Base-by-base conservation (phyloP, 2,113 vertebrate genomes). In the Amblyornis subalaris region DNA sequence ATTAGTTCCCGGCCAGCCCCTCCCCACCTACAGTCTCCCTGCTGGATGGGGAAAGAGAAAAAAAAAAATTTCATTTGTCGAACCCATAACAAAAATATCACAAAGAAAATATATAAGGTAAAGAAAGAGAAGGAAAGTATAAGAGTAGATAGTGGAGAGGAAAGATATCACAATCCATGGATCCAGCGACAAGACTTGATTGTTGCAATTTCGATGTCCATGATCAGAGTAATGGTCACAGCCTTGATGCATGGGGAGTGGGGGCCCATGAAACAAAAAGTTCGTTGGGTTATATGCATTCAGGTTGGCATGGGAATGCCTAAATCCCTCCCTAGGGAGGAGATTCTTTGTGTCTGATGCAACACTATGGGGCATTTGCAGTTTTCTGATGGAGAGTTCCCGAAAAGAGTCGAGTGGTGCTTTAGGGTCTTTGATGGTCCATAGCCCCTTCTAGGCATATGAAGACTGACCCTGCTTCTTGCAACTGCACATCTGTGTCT, bases 381-480 rank as follows among this genome's bases (percentile, higher is more conserved):
- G 16, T 53, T 24, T 45, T 53, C 38, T 67, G 28, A 29, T 29
- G 38, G 23, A 58, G 26, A 81, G 10, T 8, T 38, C 36, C 36
- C 10, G 36, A 38, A 38, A 38, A 38, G 36, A 38, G 36, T 25
- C 0, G 0, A 8, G 15, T 26, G 5, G 7, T 4, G 66, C 12
- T 36, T 36, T 50, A 33, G 19, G 18, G 24, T 80, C 15, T 15
- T 51, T 45, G 33, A 4, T 45, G 60, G 9, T 73, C 19, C 36
- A 38, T 38, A 38, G 36, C 36, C 36, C 36, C 36, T 38, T 38
- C 36, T 38, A 38, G 36, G 36, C 36, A 38, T 38, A 38, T 38
- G 36, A 38, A 38, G 36, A 38, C 36, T 38, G 36, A 38, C 36
- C 36, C 36, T 38, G 36, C 36, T 38, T 38, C 36, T 38, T 38